Percentiles rank a stretch among this genome's conserved stretches.
phyloP scores from a whole-genome alignment of 2,113 vertebrate genomes.

The Pelvicachromis taeniatus region DNA sequence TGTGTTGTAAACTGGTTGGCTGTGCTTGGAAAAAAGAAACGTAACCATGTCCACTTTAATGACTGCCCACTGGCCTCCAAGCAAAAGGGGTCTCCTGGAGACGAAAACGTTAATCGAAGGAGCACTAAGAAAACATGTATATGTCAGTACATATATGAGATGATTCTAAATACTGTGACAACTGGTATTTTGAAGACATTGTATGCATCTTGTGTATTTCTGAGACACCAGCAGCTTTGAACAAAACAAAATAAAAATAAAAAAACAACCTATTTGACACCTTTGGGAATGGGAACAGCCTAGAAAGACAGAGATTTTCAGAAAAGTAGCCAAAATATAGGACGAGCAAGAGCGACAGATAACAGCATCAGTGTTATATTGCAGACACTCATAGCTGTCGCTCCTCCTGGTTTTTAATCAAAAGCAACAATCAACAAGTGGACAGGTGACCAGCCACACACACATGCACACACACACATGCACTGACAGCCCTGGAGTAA shows the following conservation, averaged over 20 bases:
- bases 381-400: background rate
- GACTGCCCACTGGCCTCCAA: background rate
- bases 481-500: constrained; percentile 6
- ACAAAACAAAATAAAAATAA: background rate
- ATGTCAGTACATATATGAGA: background rate
- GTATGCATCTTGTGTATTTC: background rate
- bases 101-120: background rate
- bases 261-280: background rate
- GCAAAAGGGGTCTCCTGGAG: background rate
- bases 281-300: background rate
- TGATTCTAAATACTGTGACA: background rate
- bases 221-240: background rate
- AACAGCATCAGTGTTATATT: constrained; percentile 4
- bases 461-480: background rate
- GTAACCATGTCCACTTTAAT: background rate
- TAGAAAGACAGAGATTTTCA: background rate
- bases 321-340: background rate
- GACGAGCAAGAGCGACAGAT: background rate
- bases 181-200: background rate
- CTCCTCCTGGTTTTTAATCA: constrained; percentile 35
- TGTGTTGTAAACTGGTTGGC: background rate
- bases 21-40: background rate
- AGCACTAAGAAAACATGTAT: background rate
- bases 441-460: constrained; percentile 24
- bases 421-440: constrained; percentile 35